Percentiles rank a stretch among this genome's conserved stretches.
Conservation (phyloP, 2,888 invertebrate species). For the Oconnorella tubifera region DNA sequence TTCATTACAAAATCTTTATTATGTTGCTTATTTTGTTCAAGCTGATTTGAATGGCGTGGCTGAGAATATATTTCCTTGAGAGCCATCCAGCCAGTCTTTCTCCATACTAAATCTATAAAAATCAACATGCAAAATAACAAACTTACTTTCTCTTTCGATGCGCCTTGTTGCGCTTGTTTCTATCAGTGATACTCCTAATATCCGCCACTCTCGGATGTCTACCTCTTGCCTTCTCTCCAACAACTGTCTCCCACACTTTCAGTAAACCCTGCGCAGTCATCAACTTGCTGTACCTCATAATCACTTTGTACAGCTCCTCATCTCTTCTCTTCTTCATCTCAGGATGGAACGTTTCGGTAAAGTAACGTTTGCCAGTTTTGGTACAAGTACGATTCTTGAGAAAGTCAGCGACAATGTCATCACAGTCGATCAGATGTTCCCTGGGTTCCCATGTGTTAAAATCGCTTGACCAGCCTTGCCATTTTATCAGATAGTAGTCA, state of each 20-base stretch:
- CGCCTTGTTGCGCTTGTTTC: constrained; percentile 43
- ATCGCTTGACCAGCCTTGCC: constrained; percentile 72
- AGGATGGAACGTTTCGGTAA: not conserved
- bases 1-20: too few relatives aligned
- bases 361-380: not conserved
- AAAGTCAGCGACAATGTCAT: constrained; percentile 41
- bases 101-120: too few relatives aligned
- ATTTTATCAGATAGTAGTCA: constrained; percentile 71
- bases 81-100: too few relatives aligned
- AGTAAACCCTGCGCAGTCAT: constrained; percentile 44
- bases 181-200: not conserved
- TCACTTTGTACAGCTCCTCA: constrained; percentile 41
- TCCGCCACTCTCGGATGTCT: constrained; percentile 20
- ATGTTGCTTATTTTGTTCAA: too few relatives aligned
- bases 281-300: constrained; percentile 34
- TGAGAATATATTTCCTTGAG: too few relatives aligned
- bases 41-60: too few relatives aligned
- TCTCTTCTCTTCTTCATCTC: not conserved
- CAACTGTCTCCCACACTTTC: constrained; percentile 19
- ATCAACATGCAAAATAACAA: too few relatives aligned
- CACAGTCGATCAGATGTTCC: constrained; percentile 63
- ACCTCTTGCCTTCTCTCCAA: not conserved
- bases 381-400: not conserved
- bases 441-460: constrained; percentile 84
- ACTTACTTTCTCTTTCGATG: constrained; percentile 38